Conservation (phyloP, 1,140 invertebrate species). For the Galleria mellonella region DNA sequence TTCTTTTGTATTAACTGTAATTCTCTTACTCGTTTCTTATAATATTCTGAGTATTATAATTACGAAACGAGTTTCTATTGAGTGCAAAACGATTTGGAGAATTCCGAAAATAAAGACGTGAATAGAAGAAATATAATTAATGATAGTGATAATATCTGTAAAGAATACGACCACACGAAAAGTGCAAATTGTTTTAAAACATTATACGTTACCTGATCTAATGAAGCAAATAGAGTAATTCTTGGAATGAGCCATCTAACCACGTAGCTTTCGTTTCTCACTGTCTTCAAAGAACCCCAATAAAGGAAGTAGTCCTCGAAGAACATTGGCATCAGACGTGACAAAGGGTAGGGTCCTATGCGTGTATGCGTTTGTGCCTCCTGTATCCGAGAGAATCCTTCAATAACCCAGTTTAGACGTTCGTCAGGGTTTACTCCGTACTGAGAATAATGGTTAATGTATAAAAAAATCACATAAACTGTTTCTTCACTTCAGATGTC, state of each 20-base stretch:
- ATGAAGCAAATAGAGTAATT: constrained; percentile 36
- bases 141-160: too few species aligned
- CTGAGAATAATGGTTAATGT: constrained; percentile 61
- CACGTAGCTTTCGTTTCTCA: constrained; percentile 25
- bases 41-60: too few species aligned
- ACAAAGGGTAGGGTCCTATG: constrained; percentile 66
- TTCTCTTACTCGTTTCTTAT: too few species aligned
- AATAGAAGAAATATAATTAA: too few species aligned
- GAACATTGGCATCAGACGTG: constrained; percentile 73
- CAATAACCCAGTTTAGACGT: constrained; percentile 66
- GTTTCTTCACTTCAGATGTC: too few species aligned
- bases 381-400: constrained; percentile 64
- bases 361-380: constrained; percentile 69
- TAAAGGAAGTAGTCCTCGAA: constrained; percentile 81
- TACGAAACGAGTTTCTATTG: too few species aligned
- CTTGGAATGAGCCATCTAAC: constrained; percentile 53
- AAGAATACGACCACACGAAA: too few species aligned
- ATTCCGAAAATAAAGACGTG: too few species aligned
- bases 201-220: constrained; percentile 47
- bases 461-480: too few species aligned
- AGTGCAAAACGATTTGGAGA: too few species aligned
- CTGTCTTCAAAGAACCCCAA: constrained; percentile 72
- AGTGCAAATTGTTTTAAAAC: too few species aligned
- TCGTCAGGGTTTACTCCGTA: constrained; percentile 70
- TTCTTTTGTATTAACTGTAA: too few species aligned